Conservation (phyloP, 2,888 invertebrate species). For the Pristionchus japonicus region DNA sequence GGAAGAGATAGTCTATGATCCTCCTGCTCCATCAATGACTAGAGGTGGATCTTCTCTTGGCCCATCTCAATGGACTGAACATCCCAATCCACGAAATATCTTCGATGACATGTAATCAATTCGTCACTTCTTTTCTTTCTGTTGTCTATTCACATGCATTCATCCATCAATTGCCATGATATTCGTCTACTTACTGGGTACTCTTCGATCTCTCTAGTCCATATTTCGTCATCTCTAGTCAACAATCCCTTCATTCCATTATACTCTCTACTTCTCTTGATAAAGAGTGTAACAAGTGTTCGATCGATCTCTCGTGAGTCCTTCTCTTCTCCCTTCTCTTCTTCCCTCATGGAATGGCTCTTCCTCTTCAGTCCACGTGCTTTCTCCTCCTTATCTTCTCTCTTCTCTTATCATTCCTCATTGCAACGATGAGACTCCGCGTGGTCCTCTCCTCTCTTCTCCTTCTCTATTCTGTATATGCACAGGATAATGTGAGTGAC, state of each 20-base stretch:
- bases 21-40: background rate
- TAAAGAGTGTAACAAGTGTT: slow-evolving; percentile 38
- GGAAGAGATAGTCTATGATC: slow-evolving; percentile 29
- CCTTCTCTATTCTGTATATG: background rate
- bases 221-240: slow-evolving; percentile 29
- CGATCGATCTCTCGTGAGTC: slow-evolving; percentile 2
- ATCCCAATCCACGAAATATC: slow-evolving; percentile 60
- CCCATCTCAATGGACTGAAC: slow-evolving; percentile 47
- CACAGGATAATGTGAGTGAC: slow-evolving; percentile 26
- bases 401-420: slow-evolving; percentile 18
- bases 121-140: no score
- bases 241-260: background rate
- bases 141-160: background rate
- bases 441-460: background rate
- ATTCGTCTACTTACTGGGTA: background rate
- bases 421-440: background rate
- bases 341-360: slow-evolving; percentile 13
- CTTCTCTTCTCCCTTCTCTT: background rate
- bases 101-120: slow-evolving; percentile 63
- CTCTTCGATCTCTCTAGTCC: slow-evolving; percentile 18
- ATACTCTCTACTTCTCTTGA: background rate
- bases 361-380: background rate
- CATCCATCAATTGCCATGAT: background rate
- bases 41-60: slow-evolving; percentile 39
- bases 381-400: slow-evolving; percentile 32